These are phyloP conservation scores for Andrena marginata DNA, from an alignment of 2,888 invertebrate species.

Conservation along the genomic window DNA sequence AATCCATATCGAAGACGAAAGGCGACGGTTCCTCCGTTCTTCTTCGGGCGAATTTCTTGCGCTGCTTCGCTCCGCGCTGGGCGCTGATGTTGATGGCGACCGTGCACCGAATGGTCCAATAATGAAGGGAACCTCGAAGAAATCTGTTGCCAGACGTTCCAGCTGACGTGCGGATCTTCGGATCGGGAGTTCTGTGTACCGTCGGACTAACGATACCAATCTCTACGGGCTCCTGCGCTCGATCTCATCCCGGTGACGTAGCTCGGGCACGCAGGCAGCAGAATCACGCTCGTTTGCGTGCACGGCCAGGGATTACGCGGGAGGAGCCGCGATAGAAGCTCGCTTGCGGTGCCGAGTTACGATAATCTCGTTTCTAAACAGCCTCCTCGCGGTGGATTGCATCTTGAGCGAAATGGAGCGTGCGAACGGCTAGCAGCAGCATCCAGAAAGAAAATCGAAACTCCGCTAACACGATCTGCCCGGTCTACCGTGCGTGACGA, in stretches of 20 bases:
- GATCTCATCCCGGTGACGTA: neutral
- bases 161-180: neutral
- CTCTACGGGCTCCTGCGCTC: too few species aligned
- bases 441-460: conserved; percentile 49
- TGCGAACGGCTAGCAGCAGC: conserved; percentile 17
- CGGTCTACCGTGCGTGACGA: conserved; percentile 59
- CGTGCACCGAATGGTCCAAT: neutral
- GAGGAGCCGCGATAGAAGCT: neutral
- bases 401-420: conserved; percentile 55
- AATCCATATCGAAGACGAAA: conserved; percentile 5
- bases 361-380: conserved; percentile 22
- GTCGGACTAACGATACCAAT: too few species aligned
- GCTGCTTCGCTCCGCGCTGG: neutral
- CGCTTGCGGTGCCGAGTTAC: neutral
- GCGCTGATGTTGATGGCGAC: neutral
- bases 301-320: neutral
- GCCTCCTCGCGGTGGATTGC: neutral
- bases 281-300: neutral
- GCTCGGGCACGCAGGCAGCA: neutral
- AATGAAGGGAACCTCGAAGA: neutral
- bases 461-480: conserved; percentile 42
- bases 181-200: neutral
- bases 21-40: neutral
- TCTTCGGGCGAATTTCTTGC: neutral
- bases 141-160: neutral